Base-by-base conservation (phyloP, 2,113 vertebrate species). In the Pelecanus crispus region DNA sequence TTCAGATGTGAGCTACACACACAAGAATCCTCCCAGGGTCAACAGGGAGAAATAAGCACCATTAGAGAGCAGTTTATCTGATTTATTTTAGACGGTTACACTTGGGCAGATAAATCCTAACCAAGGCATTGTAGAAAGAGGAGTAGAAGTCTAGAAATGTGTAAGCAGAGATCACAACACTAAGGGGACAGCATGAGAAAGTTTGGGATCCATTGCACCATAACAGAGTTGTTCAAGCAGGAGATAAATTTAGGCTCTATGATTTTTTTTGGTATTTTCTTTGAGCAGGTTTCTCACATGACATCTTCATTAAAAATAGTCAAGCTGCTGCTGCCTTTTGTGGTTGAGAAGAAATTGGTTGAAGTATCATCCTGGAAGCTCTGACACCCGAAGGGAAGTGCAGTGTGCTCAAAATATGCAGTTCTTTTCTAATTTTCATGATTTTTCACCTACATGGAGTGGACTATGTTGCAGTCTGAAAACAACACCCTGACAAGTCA, bases 381-480 rank as follows among this genome's bases (percentile, higher is more conserved):
- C 65, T 36, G 66, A 87, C 50, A 34, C 32, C 21, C 5, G 47
- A 55, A 8, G 7, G 8, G 44, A 92, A 28, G 32, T 42, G 26
- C 17, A 42, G 15, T 32, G 28, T 0, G 0, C 15, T 32, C n/a
- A 24, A 42, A 86, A 75, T 36, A 17, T 0, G 0, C 10, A 36
- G 3, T 3, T 63, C 4, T 66, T 25, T 24, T 18, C 44, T 9
- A 11, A 38, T 66, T 52, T 38, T 42, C 36, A 6, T 72, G 26
- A 29, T 42, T 90, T 92, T n/a, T 50, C 73, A 21, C 24, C 53
- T 25, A 9, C 5, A 1, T 21, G 18, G 11, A 67, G 31, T 25
- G 44, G 62, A 24, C n/a, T 31, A 10, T 1, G 13, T 4, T 73
- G 44, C 8, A 36, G 12, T 6, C 38, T 81, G 62, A 13, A 62